Evolutionary conservation across 2,113 vertebrate genomes (phyloP).

Genomic region (Dromiciops gliroides): DNA sequence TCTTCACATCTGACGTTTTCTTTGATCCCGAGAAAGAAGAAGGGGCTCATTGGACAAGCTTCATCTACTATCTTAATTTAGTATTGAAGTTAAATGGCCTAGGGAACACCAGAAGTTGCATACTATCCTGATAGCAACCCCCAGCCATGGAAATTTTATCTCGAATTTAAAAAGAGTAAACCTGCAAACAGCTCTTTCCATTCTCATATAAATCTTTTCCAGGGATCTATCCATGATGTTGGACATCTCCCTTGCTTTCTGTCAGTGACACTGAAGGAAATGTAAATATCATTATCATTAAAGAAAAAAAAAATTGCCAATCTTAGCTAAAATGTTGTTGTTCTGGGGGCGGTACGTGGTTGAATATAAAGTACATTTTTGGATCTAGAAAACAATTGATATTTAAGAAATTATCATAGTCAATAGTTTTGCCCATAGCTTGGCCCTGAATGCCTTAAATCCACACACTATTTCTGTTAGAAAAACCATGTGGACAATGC

Average conservation of each 20-base stretch:
- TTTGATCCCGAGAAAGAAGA: neutral
- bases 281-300: conserved; percentile 31
- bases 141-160: neutral
- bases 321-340: neutral
- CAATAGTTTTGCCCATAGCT: neutral
- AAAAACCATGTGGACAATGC: conserved; percentile 12
- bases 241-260: conserved; percentile 51
- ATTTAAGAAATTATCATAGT: neutral
- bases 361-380: neutral
- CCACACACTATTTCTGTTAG: neutral
- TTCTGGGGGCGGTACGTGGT: neutral
- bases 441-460: neutral
- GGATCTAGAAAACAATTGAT: neutral
- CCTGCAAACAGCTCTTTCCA: conserved; percentile 18
- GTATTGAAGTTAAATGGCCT: neutral
- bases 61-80: neutral
- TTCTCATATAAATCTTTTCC: conserved; percentile 29
- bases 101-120: neutral
- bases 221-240: neutral
- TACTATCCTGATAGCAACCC: neutral
- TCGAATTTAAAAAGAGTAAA: conserved; percentile 10
- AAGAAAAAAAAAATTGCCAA: neutral
- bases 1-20: neutral
- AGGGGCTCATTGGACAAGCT: neutral
- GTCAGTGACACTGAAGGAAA: conserved; percentile 55